A percentile compares a stretch with the other conserved stretches of the same genome.
Evolutionary conservation across 1,140 invertebrate genomes (phyloP).

Genomic region (Eumeta japonica): DNA sequence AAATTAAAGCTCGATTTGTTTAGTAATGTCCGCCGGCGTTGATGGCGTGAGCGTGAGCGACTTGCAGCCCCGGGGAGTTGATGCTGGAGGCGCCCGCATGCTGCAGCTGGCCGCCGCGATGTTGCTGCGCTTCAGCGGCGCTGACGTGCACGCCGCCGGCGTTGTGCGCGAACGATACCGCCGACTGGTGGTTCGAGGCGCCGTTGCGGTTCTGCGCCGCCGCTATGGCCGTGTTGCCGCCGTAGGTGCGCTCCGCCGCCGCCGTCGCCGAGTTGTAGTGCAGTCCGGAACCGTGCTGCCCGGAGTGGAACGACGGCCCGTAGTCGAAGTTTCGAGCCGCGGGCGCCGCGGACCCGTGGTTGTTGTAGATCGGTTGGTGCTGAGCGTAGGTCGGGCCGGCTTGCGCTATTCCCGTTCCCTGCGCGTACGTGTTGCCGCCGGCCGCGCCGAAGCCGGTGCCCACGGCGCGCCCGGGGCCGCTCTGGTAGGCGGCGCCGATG

Average conservation of each 20-base stretch:
- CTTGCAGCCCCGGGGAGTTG: conserved; percentile 35
- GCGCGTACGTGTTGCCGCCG: conserved; percentile 12
- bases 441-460: conserved; percentile 20
- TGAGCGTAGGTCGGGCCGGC: conserved; percentile 7
- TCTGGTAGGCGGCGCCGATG: conserved; percentile 32
- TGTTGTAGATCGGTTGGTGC: conserved; percentile 13
- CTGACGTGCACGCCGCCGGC: conserved; percentile 25
- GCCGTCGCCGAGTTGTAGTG: conserved; percentile 23
- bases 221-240: conserved; percentile 22
- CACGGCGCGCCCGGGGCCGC: conserved; percentile 32
- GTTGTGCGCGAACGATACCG: conserved; percentile 22
- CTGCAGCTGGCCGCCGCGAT: conserved; percentile 19
- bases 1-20: conserved; percentile 4
- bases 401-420: conserved; percentile 20
- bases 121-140: conserved; percentile 27
- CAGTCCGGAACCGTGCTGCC: conserved; percentile 15
- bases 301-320: conserved; percentile 21
- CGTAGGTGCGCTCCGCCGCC: conserved; percentile 20
- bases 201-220: conserved; percentile 18
- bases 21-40: conserved; percentile 31
- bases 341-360: conserved; percentile 20
- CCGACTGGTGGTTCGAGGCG: conserved; percentile 10
- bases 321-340: conserved; percentile 16
- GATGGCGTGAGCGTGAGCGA: conserved; percentile 31
- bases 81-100: conserved; percentile 35